Conservation (phyloP, 53 echinoderm and acorn worm genomes). For the Paelopatides confundens region DNA sequence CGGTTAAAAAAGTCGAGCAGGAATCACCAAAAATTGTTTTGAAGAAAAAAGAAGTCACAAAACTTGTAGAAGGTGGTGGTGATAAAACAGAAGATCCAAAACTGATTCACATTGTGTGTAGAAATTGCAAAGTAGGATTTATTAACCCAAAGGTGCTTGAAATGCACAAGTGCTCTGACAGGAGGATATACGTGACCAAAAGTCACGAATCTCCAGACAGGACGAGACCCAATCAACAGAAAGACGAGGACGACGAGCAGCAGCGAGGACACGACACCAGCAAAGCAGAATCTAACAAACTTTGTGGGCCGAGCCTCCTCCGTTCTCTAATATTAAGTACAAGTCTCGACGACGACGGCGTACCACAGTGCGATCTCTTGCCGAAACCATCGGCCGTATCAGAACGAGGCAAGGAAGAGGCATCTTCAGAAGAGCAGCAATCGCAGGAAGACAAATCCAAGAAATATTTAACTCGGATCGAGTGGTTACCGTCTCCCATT, state of each 20-base stretch:
- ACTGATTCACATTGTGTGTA: not conserved
- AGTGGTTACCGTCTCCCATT: not conserved
- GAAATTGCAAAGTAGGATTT: not conserved
- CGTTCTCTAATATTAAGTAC: too few relatives aligned
- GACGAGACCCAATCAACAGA: too few relatives aligned
- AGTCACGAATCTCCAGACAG: not conserved
- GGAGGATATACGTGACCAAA: not conserved
- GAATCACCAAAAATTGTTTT: not conserved
- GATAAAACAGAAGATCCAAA: not conserved
- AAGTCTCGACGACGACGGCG: not conserved
- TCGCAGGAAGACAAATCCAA: not conserved
- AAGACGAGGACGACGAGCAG: too few relatives aligned
- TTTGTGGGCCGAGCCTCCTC: not conserved
- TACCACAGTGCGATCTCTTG: not conserved
- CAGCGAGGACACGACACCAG: not conserved
- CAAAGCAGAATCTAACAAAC: not conserved
- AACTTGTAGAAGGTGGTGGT: not conserved
- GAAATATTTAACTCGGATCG: not conserved
- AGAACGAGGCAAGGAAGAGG: not conserved
- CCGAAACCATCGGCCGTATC: not conserved
- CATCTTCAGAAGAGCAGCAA: not conserved
- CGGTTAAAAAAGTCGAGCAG: not conserved
- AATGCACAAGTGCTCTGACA: not conserved
- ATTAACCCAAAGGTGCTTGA: not conserved
- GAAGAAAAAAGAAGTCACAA: not conserved